Percentiles rank a stretch among this genome's conserved stretches.
Evolutionary conservation across 2,113 vertebrate genomes (phyloP).

Genomic region (Camelus dromedarius): DNA sequence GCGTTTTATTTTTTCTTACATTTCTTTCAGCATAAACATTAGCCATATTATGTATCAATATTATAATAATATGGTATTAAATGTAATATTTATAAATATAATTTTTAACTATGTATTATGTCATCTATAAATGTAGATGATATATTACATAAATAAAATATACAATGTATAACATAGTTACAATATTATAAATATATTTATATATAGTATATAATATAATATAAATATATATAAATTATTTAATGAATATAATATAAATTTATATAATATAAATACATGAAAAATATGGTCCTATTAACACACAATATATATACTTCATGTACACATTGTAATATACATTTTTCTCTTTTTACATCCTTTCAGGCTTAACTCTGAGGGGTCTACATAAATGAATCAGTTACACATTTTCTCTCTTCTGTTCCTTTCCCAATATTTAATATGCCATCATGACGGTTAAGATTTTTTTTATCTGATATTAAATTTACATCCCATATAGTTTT

Average conservation of each 20-base stretch:
- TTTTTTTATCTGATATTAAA: neutral
- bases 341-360: neutral
- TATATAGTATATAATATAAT: no score
- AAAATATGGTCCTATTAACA: neutral
- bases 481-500: neutral
- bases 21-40: neutral
- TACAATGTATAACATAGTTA: no score
- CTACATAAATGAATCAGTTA: rapidly evolving
- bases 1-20: neutral
- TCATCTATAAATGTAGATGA: neutral
- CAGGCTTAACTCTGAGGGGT: neutral
- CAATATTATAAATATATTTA: neutral
- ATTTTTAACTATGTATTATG: neutral
- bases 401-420: neutral
- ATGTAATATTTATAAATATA: neutral
- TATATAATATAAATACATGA: neutral
- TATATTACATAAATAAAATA: neutral
- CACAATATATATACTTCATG: neutral
- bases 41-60: neutral
- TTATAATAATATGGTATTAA: no score
- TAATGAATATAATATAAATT: no score
- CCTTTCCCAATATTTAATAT: neutral
- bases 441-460: neutral
- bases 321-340: neutral
- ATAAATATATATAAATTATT: neutral